Evolutionary conservation across 53 echinoderm and acorn worm species (phyloP).

Genomic region (Temnopleurus reevesii): DNA sequence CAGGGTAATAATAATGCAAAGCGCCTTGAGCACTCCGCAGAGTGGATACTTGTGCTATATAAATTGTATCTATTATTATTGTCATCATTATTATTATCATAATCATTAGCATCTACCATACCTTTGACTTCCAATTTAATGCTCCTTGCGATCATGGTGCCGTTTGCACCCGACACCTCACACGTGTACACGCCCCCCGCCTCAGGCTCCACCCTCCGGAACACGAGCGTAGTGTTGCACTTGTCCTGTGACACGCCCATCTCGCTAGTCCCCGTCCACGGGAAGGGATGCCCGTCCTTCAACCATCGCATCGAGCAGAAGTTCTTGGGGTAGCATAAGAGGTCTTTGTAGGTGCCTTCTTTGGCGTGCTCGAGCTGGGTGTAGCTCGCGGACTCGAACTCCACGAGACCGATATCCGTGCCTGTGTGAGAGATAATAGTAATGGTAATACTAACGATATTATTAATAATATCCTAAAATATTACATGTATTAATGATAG

Average conservation of each 20-base stretch:
- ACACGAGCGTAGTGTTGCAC: conserved; percentile 35
- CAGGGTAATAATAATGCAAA: no score
- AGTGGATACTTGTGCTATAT: no score
- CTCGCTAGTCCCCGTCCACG: background rate
- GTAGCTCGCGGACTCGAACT: background rate
- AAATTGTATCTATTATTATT: no score
- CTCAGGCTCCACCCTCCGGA: background rate
- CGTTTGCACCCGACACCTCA: conserved; percentile 39
- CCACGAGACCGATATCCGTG: background rate
- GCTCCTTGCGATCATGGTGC: conserved; percentile 9
- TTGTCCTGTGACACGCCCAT: conserved; percentile 18
- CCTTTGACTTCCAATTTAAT: background rate
- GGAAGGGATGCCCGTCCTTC: conserved; percentile 31
- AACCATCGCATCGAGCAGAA: conserved; percentile 39
- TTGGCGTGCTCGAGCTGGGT: background rate
- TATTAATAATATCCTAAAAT: no score
- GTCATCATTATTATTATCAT: no score
- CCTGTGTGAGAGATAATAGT: no score
- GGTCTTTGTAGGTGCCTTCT: conserved; percentile 11
- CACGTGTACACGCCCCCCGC: conserved; percentile 49
- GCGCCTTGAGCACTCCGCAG: no score
- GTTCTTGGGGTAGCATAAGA: conserved; percentile 38
- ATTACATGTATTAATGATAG: no score
- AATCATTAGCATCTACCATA: background rate
- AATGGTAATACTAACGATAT: no score